phyloP scores from a whole-genome alignment of 2,113 vertebrate species.

The Siphamia tubifer region DNA sequence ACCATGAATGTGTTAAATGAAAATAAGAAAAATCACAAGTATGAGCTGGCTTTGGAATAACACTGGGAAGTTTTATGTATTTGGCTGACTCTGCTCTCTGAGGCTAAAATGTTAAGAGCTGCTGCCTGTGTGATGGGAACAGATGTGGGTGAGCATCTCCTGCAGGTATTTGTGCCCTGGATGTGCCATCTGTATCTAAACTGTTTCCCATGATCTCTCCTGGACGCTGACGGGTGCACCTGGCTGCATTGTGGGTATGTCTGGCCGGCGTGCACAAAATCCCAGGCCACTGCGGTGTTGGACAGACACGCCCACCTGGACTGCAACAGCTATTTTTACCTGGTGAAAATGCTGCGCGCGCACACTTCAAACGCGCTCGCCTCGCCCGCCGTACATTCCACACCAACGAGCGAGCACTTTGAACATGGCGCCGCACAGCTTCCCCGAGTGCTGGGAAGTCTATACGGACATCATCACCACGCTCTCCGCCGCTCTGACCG shows the following conservation, averaged over 20 bases:
- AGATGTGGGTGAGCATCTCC: conserved; percentile 22
- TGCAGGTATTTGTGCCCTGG: conserved; percentile 22
- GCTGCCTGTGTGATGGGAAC: not conserved
- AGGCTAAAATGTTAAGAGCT: not conserved
- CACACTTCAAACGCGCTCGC: conserved; percentile 56
- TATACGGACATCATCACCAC: conserved; percentile 55
- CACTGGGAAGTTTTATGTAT: not conserved
- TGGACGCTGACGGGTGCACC: conserved; percentile 29
- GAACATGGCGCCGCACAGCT: conserved; percentile 54
- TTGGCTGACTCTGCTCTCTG: not conserved
- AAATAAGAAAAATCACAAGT: not conserved
- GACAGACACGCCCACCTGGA: conserved; percentile 36
- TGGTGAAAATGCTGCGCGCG: conserved; percentile 1
- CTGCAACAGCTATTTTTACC: conserved; percentile 64
- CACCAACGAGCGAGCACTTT: conserved; percentile 67
- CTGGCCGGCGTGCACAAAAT: conserved; percentile 27
- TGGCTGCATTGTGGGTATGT: conserved; percentile 25
- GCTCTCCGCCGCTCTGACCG: conserved; percentile 20
- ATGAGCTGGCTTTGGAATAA: not conserved
- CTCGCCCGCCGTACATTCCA: conserved; percentile 65
- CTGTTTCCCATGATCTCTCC: conserved; percentile 43
- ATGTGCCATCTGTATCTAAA: conserved; percentile 42
- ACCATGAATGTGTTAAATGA: too few species aligned
- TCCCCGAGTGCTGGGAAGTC: conserved; percentile 66
- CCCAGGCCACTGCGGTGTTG: conserved; percentile 29